These are phyloP conservation scores for Drosophila pandora DNA, from an alignment of 1,140 invertebrate species.

Conservation along the genomic window DNA sequence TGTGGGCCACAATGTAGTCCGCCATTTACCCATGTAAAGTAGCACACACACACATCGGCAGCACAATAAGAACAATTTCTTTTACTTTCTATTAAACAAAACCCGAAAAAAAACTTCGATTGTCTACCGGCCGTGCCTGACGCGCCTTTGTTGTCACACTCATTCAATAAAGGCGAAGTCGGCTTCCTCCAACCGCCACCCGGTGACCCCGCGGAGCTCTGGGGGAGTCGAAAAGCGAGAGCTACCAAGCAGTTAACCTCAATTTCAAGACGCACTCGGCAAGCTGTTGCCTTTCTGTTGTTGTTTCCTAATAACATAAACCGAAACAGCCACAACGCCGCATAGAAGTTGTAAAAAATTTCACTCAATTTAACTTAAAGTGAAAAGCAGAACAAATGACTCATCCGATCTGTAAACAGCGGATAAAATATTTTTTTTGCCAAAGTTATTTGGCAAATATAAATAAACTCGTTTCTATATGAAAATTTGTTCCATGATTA, in stretches of 20 bases:
- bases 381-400: slow-evolving; percentile 81
- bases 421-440: slow-evolving; percentile 1
- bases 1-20: slow-evolving; percentile 20
- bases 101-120: slow-evolving; percentile 48
- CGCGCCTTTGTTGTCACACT: slow-evolving; percentile 74
- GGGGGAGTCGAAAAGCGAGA: slow-evolving; percentile 70
- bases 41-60: slow-evolving; percentile 53
- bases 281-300: slow-evolving; percentile 44
- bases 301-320: slow-evolving; percentile 72
- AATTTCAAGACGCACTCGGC: slow-evolving; percentile 75
- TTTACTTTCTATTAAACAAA: slow-evolving; percentile 80
- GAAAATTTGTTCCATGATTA: slow-evolving; percentile 53
- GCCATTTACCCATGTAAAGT: slow-evolving; percentile 54
- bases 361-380: slow-evolving; percentile 70
- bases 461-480: slow-evolving; percentile 63
- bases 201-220: not conserved
- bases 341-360: slow-evolving; percentile 66
- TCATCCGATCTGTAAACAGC: slow-evolving; percentile 47
- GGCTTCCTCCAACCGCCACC: slow-evolving; percentile 22
- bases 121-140: slow-evolving; percentile 55
- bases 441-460: slow-evolving; percentile 47
- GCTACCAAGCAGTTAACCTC: slow-evolving; percentile 74
- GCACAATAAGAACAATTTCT: slow-evolving; percentile 68
- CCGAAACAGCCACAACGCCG: slow-evolving; percentile 39
- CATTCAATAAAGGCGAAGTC: slow-evolving; percentile 80